Conservation (phyloP, 2,888 invertebrate genomes). For the Athetis lepigone region DNA sequence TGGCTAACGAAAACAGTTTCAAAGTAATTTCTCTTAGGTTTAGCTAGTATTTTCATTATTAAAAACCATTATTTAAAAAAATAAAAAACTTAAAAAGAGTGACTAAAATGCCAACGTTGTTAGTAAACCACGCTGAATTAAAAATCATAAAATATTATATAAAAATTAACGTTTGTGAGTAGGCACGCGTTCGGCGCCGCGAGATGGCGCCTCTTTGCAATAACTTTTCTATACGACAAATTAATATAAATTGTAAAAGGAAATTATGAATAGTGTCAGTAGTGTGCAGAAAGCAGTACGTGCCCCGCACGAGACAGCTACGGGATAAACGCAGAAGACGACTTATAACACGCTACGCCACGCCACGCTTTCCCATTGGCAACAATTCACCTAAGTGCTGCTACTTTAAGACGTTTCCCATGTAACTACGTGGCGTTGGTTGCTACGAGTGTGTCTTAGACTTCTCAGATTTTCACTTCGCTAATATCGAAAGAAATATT, state of each 20-base stretch:
- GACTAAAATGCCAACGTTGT: slow-evolving; percentile 25
- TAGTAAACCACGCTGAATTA: slow-evolving; percentile 40
- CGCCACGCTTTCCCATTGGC: no score
- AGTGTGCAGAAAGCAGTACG: slow-evolving; percentile 44
- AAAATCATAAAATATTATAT: slow-evolving; percentile 33
- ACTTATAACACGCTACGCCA: no score
- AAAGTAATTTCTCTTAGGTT: slow-evolving; percentile 3
- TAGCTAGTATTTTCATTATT: slow-evolving; percentile 3
- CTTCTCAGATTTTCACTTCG: slow-evolving; percentile 2
- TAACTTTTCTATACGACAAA: slow-evolving; percentile 75
- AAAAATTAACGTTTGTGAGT: slow-evolving; percentile 52
- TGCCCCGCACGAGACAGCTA: slow-evolving; percentile 27
- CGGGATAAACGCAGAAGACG: no score
- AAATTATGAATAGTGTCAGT: slow-evolving; percentile 43
- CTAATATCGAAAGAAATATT: slow-evolving; percentile 9
- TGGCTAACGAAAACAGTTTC: slow-evolving; percentile 3
- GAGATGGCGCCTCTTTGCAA: slow-evolving; percentile 67
- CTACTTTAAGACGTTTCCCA: no score
- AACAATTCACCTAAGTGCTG: no score
- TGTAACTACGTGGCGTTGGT: no score
- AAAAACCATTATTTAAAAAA: slow-evolving; percentile 6
- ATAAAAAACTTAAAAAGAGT: neutral
- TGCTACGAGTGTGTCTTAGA: no score
- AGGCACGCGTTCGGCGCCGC: slow-evolving; percentile 60
- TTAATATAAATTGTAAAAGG: slow-evolving; percentile 52